Evolutionary conservation across 2,797 vertebrate genomes (phyloP), one percentile per base, ranked within the genome.

Genomic region (Aselliscus stoliczkanus): DNA sequence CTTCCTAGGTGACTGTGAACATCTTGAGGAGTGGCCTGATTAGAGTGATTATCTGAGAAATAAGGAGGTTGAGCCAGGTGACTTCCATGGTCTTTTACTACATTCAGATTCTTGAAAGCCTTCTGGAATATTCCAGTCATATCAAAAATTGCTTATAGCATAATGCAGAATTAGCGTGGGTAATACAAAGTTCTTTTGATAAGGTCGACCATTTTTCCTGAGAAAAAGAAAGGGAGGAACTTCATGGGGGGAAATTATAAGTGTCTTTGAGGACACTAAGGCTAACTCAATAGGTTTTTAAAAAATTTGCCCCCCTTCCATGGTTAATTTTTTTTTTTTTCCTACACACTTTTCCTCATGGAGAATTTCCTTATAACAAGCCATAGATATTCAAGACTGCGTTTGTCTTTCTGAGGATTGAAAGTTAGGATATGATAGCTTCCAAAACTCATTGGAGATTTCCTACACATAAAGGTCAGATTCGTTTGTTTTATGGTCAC

Each of bases 1-100:
- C 44, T 27, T 2, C 21, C 2, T 7, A 20, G 56, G 2, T n/a
- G 14, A n/a, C 5, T 2, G 54, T 39, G 8, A 2, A 1, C 82
- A 5, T 25, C 58, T 56, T 21, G 21, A 18, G 54, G 47, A n/a
- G 44, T 25, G 23, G 17, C n/a, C 73, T n/a, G 37, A 15, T 65
- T 7, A 39, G 37, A 65, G 65, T 1, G 7, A 20, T 9, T 25
- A 56, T 29, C 23, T 8, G 60, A 62, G 37, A 47, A 31, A 8
- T 9, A 13, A 56, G 34, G 62, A 70, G 73, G 18, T 15, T 47
- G 65, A 44, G 62, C 52, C 42, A 42, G 23, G 42, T 29, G 31
- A 13, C 39, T 42, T 65, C 76, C 37, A 2, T 4, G 5, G 23
- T 44, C 54, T 58, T 81, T 12, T 42, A 15, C 39, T 29, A 42